These are phyloP conservation scores for Caenorhabditis tropicalis DNA, from an alignment of 1,140 invertebrate species.

Conservation along the genomic window DNA sequence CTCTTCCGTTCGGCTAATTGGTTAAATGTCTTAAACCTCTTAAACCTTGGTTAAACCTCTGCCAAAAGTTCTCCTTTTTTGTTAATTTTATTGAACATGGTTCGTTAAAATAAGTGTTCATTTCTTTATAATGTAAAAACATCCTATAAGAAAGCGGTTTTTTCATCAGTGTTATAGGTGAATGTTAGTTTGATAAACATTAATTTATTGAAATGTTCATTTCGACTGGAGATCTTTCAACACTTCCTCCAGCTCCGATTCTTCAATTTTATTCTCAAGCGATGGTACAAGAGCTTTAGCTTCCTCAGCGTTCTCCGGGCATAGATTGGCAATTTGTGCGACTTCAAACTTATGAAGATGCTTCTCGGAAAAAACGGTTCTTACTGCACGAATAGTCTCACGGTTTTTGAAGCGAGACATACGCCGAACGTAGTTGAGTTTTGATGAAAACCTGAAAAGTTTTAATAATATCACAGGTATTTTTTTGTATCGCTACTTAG, in stretches of 20 bases:
- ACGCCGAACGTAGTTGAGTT: conserved; percentile 91
- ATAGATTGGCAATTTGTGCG: conserved; percentile 93
- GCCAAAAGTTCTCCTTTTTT: too few species aligned
- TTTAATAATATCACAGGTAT: too few species aligned
- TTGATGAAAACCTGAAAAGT: conserved; percentile 85
- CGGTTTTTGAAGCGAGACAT: conserved; percentile 93
- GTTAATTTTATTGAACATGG: too few species aligned
- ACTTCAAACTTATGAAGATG: conserved; percentile 98
- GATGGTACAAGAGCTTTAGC: conserved; percentile 92
- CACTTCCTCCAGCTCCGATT: conserved; percentile 60
- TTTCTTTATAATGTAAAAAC: too few species aligned
- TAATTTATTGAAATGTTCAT: conserved; percentile 59
- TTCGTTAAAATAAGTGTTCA: too few species aligned
- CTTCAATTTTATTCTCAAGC: conserved; percentile 59
- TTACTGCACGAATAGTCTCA: conserved; percentile 92
- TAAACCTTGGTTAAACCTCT: too few species aligned
- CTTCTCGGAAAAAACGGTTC: conserved; percentile 81
- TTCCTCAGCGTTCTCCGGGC: conserved; percentile 96
- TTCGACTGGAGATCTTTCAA: conserved; percentile 57
- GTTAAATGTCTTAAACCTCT: too few species aligned
- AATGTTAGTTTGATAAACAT: neutral
- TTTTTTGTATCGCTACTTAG: conserved; percentile 3
- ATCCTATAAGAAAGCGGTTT: too few species aligned
- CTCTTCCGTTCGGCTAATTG: too few species aligned
- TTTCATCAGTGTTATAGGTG: too few species aligned